Evolutionary conservation across 2,888 invertebrate genomes (phyloP).

Genomic region (Limnephilus marmoratus): DNA sequence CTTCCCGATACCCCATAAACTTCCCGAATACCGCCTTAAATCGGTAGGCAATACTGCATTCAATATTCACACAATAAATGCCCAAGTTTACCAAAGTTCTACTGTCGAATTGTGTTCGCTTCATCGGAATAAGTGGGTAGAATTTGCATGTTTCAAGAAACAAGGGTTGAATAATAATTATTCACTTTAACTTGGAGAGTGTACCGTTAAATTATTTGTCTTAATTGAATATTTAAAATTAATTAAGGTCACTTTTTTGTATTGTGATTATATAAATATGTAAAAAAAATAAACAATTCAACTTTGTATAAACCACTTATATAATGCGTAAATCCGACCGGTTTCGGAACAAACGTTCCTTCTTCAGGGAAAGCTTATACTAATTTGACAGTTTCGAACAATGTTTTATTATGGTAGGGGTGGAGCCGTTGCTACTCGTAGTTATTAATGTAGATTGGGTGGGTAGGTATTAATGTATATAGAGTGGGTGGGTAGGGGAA

Average conservation of each 20-base stretch:
- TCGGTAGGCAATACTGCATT: slow-evolving; percentile 2
- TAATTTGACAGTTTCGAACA: no score
- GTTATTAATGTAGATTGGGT: no score
- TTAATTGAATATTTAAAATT: neutral
- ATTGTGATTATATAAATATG: no score
- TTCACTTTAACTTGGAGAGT: neutral
- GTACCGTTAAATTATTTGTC: neutral
- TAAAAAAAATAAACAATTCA: no score
- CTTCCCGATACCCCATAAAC: neutral
- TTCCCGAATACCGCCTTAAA: neutral
- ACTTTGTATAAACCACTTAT: no score
- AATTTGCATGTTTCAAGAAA: neutral
- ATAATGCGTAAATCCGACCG: no score
- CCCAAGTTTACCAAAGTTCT: neutral
- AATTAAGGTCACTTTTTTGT: neutral
- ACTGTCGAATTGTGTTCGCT: neutral
- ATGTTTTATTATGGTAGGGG: no score
- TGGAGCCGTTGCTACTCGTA: no score
- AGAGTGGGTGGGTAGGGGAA: no score
- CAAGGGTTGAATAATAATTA: neutral
- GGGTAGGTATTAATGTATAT: no score
- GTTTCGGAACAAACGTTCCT: no score
- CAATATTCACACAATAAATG: slow-evolving; percentile 17
- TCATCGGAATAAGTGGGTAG: neutral
- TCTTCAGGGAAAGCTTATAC: no score